Conservation (phyloP, 1,140 invertebrate species). For the Acyrthosiphon pisum region DNA sequence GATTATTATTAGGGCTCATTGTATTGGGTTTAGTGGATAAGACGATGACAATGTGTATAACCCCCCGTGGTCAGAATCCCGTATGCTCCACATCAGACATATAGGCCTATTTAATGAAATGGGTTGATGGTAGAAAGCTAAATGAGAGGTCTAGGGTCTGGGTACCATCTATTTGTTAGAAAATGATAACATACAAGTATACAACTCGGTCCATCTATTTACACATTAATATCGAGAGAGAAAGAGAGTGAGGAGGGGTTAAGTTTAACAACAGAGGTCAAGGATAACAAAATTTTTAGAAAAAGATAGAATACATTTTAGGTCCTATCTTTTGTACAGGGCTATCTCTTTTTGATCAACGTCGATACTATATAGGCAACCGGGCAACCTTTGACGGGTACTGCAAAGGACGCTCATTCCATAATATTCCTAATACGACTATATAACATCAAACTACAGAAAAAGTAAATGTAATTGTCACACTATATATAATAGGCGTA, state of each 20-base stretch:
- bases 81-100: too few relatives aligned
- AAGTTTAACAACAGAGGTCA: too few relatives aligned
- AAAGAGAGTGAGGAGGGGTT: too few relatives aligned
- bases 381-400: too few relatives aligned
- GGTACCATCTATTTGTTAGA: neutral
- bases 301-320: neutral
- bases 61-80: neutral
- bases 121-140: neutral
- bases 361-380: neutral
- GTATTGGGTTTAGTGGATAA: neutral
- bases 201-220: neutral
- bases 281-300: neutral
- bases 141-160: too few relatives aligned
- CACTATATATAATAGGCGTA: too few relatives aligned
- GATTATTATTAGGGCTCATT: neutral
- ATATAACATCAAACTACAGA: too few relatives aligned
- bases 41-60: neutral
- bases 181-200: neutral
- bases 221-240: neutral
- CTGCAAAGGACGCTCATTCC: too few relatives aligned
- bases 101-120: too few relatives aligned
- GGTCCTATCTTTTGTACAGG: neutral
- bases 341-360: neutral
- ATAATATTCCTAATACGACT: too few relatives aligned
- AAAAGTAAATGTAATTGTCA: too few relatives aligned